Conservation (phyloP, 2,888 invertebrate genomes). For the Tinea pellionella region DNA sequence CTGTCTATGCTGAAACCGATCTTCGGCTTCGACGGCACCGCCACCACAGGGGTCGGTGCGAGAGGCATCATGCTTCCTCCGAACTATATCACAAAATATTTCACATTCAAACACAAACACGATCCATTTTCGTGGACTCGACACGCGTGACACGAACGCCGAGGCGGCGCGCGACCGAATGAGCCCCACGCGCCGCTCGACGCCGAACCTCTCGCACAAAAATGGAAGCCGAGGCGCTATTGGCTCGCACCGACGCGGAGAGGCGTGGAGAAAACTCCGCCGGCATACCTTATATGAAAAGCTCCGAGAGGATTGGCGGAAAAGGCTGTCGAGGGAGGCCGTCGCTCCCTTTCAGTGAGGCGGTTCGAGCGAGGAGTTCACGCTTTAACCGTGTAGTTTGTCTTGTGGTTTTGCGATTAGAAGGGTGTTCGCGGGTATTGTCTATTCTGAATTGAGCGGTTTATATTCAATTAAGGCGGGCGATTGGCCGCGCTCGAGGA, state of each 20-base stretch:
- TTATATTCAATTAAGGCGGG: constrained; percentile 54
- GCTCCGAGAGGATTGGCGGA: constrained; percentile 37
- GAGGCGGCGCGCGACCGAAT: constrained; percentile 65
- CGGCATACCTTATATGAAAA: constrained; percentile 44
- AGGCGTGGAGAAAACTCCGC: constrained; percentile 38
- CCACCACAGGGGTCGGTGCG: constrained; percentile 92
- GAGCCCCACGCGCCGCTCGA: constrained; percentile 33
- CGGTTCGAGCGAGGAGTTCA: constrained; percentile 16
- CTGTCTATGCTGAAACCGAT: constrained; percentile 96
- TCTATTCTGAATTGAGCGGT: constrained; percentile 46
- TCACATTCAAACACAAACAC: constrained; percentile 38
- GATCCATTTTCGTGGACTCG: constrained; percentile 57
- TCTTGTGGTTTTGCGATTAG: constrained; percentile 21
- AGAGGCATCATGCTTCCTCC: constrained; percentile 87
- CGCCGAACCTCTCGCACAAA: constrained; percentile 43
- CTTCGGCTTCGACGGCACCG: constrained; percentile 92
- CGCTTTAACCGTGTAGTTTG: constrained; percentile 54
- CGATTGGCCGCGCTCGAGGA: constrained; percentile 34
- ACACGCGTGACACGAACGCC: constrained; percentile 61
- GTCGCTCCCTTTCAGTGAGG: too few species aligned
- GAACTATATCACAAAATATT: constrained; percentile 35
- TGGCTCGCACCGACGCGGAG: constrained; percentile 31
- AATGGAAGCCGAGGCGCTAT: constrained; percentile 46
- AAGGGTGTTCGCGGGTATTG: constrained; percentile 28
- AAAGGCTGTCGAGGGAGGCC: constrained; percentile 36